Evolutionary conservation across 2,113 vertebrate genomes (phyloP), one percentile per base, ranked within the genome.

Genomic region (Amphiprion percula): DNA sequence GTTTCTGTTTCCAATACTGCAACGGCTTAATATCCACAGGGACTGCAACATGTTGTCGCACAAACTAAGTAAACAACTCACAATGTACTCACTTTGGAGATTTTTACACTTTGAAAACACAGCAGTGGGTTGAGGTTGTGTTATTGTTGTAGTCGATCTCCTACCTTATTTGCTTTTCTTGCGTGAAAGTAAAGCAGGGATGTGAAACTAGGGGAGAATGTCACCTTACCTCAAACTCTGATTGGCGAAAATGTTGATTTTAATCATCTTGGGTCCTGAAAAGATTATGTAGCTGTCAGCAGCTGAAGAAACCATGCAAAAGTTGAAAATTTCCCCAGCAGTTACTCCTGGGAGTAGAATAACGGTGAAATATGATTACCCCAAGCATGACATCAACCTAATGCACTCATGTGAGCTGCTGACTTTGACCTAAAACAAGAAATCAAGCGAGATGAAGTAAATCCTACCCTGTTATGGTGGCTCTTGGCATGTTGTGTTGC

Each of bases 61-160:
- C 49, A 62, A 82, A 84, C 33, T 66, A 68, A 73, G 54, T 62
- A 87, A 87, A 87, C 80, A 74, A 60, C 82, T 52, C 49, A 47
- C 30, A 59, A 41, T 66, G n/a, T 66, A 28, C 52, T 37, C 58
- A 47, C 83, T 75, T 67, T 28, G 26, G 86, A 79, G 84, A 59
- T 50, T 59, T 72, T 68, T 23, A 26, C 28, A 68, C 23, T 72
- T 60, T 70, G 63, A 77, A 78, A 80, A 39, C 24, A 24, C 56
- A 56, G 37, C 21, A 10, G 58, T 21, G 11, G 53, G 12, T 30
- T 5, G 10, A 47, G 21, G 23, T 55, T 65, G 54, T 66, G 24
- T 53, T 60, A 56, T 44, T 39, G 49, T 69, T 75, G 50, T 46
- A 52, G 60, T 65, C 6, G 26, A 16, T 52, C 74, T 66, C 61